Conservation (phyloP, 2,888 invertebrate genomes). For the Actias luna region DNA sequence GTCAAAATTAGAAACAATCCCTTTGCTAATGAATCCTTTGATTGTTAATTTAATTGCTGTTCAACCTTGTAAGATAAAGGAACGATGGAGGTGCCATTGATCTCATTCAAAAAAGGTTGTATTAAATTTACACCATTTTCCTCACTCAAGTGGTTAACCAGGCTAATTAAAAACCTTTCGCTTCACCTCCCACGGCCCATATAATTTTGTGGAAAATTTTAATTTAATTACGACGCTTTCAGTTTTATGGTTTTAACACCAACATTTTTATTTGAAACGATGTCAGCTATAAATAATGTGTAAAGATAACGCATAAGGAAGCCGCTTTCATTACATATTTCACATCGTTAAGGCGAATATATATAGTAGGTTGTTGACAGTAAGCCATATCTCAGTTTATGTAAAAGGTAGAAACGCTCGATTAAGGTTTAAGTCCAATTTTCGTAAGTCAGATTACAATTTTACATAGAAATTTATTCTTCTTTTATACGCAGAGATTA, state of each 20-base stretch:
- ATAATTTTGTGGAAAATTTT: slow-evolving; percentile 19
- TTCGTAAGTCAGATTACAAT: too few species aligned
- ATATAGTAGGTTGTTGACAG: not conserved
- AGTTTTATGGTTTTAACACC: slow-evolving; percentile 12
- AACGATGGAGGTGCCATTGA: slow-evolving; percentile 4
- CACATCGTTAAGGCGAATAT: not conserved
- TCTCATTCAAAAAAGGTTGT: slow-evolving; percentile 20
- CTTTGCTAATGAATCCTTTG: not conserved
- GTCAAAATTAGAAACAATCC: not conserved
- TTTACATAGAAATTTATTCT: too few species aligned
- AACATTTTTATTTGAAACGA: slow-evolving; percentile 2
- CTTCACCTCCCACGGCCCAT: slow-evolving; percentile 20
- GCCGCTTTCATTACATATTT: not conserved
- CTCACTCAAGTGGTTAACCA: slow-evolving; percentile 24
- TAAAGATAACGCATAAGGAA: not conserved
- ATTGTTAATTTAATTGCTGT: not conserved
- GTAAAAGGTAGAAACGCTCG: too few species aligned
- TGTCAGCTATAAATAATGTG: not conserved
- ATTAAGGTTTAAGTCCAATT: too few species aligned
- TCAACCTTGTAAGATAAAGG: not conserved
- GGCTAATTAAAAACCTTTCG: slow-evolving; percentile 32
- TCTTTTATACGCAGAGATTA: too few species aligned
- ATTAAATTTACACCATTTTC: slow-evolving; percentile 22
- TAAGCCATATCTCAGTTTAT: too few species aligned
- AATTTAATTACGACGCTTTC: slow-evolving; percentile 13